A percentile compares a stretch with the other conserved stretches of the same genome.
Evolutionary conservation across 2,888 invertebrate genomes (phyloP).

Genomic region (Salpingus planirostris): DNA sequence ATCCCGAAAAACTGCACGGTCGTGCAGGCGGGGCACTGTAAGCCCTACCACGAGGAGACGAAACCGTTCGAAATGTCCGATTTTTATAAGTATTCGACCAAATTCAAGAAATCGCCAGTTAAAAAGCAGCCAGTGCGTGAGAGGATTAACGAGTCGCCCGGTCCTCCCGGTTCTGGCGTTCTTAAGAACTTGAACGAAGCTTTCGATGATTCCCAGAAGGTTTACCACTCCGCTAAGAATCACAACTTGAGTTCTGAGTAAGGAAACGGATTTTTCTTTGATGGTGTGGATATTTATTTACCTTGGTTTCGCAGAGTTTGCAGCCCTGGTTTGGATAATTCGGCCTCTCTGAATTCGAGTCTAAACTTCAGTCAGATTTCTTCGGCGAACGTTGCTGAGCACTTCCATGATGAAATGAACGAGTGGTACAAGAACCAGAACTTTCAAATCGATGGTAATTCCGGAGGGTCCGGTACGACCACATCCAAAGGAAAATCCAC

Average conservation of each 20-base stretch:
- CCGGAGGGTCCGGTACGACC: slow-evolving; percentile 16
- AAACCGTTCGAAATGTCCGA: slow-evolving; percentile 98
- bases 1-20: slow-evolving; percentile 77
- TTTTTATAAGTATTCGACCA: slow-evolving; percentile 95
- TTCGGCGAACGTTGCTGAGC: slow-evolving; percentile 40
- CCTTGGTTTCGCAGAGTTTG: too few relatives aligned
- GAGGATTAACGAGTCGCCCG: too few relatives aligned
- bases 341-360: slow-evolving; percentile 27
- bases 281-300: too few relatives aligned
- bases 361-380: slow-evolving; percentile 31
- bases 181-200: slow-evolving; percentile 21
- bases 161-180: slow-evolving; percentile 1
- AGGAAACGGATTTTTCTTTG: too few relatives aligned
- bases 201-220: too few relatives aligned
- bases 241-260: slow-evolving; percentile 10
- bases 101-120: slow-evolving; percentile 59
- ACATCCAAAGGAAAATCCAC: slow-evolving; percentile 28
- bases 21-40: slow-evolving; percentile 81
- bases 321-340: slow-evolving; percentile 1
- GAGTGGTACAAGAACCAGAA: slow-evolving; percentile 46
- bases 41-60: slow-evolving; percentile 85
- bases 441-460: slow-evolving; percentile 26
- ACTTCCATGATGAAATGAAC: slow-evolving; percentile 48
- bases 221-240: too few relatives aligned
- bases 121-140: slow-evolving; percentile 12